Percentiles rank a stretch among this genome's conserved stretches.
phyloP scores from a whole-genome alignment of 2,113 vertebrate species.

The Gobio gobio region DNA sequence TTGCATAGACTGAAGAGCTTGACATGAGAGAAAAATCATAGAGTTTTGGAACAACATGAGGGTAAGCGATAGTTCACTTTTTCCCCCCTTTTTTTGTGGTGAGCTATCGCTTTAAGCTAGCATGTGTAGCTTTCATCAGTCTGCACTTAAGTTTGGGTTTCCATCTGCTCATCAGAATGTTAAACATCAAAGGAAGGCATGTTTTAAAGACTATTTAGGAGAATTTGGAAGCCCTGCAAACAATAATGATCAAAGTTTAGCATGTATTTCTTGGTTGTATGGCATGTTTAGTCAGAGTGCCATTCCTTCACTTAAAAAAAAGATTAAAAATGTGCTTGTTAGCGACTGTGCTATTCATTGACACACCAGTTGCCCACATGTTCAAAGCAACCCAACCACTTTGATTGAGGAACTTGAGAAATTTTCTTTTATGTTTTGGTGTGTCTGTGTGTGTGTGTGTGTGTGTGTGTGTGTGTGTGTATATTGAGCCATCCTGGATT shows the following conservation, averaged over 20 bases:
- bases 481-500: slow-evolving; percentile 35
- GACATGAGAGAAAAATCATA: background rate
- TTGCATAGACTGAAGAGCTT: background rate
- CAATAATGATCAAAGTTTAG: slow-evolving; percentile 60
- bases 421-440: slow-evolving; percentile 48
- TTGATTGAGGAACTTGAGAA: slow-evolving; percentile 48
- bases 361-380: slow-evolving; percentile 27
- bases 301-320: slow-evolving; percentile 32
- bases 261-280: slow-evolving; percentile 50
- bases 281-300: slow-evolving; percentile 38
- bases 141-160: slow-evolving; percentile 47
- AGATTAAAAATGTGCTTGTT: slow-evolving; percentile 50
- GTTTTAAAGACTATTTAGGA: slow-evolving; percentile 57
- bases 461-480: background rate
- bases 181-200: slow-evolving; percentile 56
- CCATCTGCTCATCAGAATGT: slow-evolving; percentile 60
- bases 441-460: background rate
- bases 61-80: background rate
- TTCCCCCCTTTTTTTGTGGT: background rate
- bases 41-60: background rate
- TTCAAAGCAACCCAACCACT: slow-evolving; percentile 42
- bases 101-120: slow-evolving; percentile 39
- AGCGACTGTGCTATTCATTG: slow-evolving; percentile 43
- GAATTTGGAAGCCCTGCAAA: slow-evolving; percentile 55
- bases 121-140: slow-evolving; percentile 59